Evolutionary conservation across 2,888 invertebrate genomes (phyloP).

Genomic region (Orthosia cruda): DNA sequence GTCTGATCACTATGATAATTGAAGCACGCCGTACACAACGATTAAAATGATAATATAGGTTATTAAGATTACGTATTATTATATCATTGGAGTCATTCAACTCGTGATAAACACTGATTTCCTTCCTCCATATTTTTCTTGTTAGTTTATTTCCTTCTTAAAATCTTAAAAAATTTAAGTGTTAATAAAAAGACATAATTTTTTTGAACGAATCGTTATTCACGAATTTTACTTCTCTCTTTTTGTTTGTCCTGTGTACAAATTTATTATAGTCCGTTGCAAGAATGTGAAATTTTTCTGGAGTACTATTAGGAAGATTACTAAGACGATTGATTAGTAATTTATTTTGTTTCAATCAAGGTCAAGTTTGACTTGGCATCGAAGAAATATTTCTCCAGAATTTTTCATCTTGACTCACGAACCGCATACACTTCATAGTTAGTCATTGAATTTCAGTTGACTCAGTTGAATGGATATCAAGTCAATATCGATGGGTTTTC

Average conservation of each 20-base stretch:
- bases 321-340: slow-evolving; percentile 20
- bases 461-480: slow-evolving; percentile 71
- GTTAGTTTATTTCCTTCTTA: neutral
- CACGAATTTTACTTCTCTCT: neutral
- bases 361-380: slow-evolving; percentile 72
- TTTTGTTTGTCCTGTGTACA: neutral
- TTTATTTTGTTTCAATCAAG: slow-evolving; percentile 45
- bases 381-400: slow-evolving; percentile 75
- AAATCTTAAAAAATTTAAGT: too few species aligned
- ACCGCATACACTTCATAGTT: slow-evolving; percentile 76
- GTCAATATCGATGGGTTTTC: slow-evolving; percentile 39
- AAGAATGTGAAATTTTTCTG: neutral
- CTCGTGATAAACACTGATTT: slow-evolving; percentile 30
- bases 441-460: slow-evolving; percentile 85
- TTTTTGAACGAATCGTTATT: neutral
- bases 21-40: neutral
- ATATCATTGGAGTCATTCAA: slow-evolving; percentile 45
- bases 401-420: slow-evolving; percentile 82
- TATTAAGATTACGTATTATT: slow-evolving; percentile 18
- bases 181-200: neutral
- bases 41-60: slow-evolving; percentile 30
- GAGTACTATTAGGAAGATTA: too few species aligned
- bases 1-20: slow-evolving; percentile 31
- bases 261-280: neutral
- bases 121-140: neutral